These are phyloP conservation scores for Acrobeloides nanus DNA, from an alignment of 2,888 invertebrate genomes.

Conservation along the genomic window DNA sequence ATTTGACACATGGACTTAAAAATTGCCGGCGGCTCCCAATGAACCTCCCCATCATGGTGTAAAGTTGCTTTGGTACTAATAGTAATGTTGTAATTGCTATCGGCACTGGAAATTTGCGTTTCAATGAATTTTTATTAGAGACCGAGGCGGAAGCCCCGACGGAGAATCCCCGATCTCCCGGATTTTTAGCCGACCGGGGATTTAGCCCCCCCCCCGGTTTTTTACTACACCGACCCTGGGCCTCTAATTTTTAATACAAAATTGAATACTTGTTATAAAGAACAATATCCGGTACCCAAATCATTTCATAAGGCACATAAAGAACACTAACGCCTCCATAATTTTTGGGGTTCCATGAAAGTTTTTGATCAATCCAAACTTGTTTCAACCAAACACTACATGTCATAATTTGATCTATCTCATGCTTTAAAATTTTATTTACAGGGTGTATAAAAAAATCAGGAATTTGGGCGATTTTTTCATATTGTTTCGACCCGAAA, in stretches of 20 bases:
- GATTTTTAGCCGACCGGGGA: too few species aligned
- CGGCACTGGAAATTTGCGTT: slow-evolving; percentile 56
- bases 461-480: too few species aligned
- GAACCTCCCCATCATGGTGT: slow-evolving; percentile 64
- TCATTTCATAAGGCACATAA: slow-evolving; percentile 58
- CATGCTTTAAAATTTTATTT: too few species aligned
- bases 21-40: slow-evolving; percentile 80
- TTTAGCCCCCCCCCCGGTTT: too few species aligned
- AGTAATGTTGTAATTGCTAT: slow-evolving; percentile 82
- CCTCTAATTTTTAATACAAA: too few species aligned
- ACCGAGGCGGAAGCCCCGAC: too few species aligned
- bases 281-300: slow-evolving; percentile 59
- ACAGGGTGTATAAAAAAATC: too few species aligned
- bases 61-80: slow-evolving; percentile 92
- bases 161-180: too few species aligned
- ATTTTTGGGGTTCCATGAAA: slow-evolving; percentile 57
- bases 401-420: slow-evolving; percentile 53
- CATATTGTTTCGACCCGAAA: too few species aligned
- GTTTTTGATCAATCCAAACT: slow-evolving; percentile 54
- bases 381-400: slow-evolving; percentile 52
- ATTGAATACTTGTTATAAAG: slow-evolving; percentile 64
- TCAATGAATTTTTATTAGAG: too few species aligned
- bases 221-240: too few species aligned
- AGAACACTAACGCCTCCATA: slow-evolving; percentile 57
- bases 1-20: slow-evolving; percentile 71